Base-by-base conservation (phyloP, 1,140 invertebrate genomes). In the Drosophila busckii region DNA sequence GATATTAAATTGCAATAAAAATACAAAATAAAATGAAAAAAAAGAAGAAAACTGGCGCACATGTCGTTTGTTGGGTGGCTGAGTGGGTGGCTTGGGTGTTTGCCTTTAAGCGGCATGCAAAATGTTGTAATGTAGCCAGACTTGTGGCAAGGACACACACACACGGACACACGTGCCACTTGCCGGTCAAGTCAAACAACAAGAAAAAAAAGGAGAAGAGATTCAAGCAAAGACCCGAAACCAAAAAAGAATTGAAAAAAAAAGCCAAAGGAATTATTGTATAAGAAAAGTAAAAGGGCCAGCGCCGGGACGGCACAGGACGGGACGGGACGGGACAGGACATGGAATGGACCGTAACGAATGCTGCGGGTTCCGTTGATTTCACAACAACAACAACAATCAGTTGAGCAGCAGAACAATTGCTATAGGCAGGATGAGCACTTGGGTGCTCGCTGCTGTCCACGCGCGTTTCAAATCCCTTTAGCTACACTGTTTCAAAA, bases 401-500 rank as follows among this genome's bases (percentile, higher is more conserved):
- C 35, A 31, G 25, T 6, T 28, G 38, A 31, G 26, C 23, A n/a
- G 12, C 34, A 25, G 25, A 19, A 45, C 9, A 7, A 9, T 12
- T 26, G 37, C 4, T 9, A 37, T 12, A 23, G 23, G 5, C 6
- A 22, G 8, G 25, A 31, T 1, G 3, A 19, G 13, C 9, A 32
- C 3, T 1, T 37, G 28, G n/a, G 9, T 3, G 9, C 23, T 22
- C 8, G 9, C 13, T 48, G 53, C 23, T 54, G 49, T 63, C 55
- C 75, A 82, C 75, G 70, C 75, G 75, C 75, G 75, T 82, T 75
- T 75, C 75, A 75, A 82, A 82, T 82, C 75, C 75, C 75, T 82
- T 82, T 82, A 82, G 75, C 75, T 82, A 82, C 75, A 83, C 55
- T 82, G 70, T 82, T 82, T 82, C 75, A 70, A 82, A 82, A 82